Evolutionary conservation across 2,797 vertebrate genomes (phyloP), one percentile per base, ranked within the genome.

Genomic region (Hybognathus amarus): DNA sequence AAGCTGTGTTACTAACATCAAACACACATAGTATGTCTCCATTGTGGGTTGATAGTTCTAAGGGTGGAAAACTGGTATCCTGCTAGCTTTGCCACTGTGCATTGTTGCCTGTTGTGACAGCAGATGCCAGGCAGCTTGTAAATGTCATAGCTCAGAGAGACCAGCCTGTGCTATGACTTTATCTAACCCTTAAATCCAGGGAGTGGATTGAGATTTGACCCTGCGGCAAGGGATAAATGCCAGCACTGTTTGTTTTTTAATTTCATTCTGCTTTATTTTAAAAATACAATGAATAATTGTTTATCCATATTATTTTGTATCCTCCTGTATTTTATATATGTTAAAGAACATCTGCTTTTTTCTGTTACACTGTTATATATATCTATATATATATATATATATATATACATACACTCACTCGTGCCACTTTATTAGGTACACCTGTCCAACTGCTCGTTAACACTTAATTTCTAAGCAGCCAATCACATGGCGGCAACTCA

Each of bases 71-170:
- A 79, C 38, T 7, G 3, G 12, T n/a, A 74, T 68, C 45, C 64
- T 75, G 59, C 47, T 47, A 75, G 40, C 54, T 74, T 17, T 17
- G 73, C 75, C 71, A 79, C 77, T 10, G 78, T 69, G 52, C 50
- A 18, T 24, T 30, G 30, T 30, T 22, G 20, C 85, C 85, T 20
- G 52, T 69, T 67, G 85, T 59, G 85, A 86, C 52, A 79, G 52
- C 80, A 83, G 80, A 86, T 86, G 81, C 77, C 68, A 61, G 70
- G 61, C 38, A 76, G 40, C 17, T 77, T 61, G 30, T 68, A 79
- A 86, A 83, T 86, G 85, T 86, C 81, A 79, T 68, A 79, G 68
- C 61, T 27, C 77, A 83, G 61, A 67, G 12, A 79, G 66, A 83
- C 17, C 45, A 70, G n/a, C 13, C 59, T 67, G 68, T 38, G 47